A percentile compares a stretch with the other conserved stretches of the same genome.
Conservation (phyloP, 1,140 invertebrate genomes). For the Papilio dardanus region DNA sequence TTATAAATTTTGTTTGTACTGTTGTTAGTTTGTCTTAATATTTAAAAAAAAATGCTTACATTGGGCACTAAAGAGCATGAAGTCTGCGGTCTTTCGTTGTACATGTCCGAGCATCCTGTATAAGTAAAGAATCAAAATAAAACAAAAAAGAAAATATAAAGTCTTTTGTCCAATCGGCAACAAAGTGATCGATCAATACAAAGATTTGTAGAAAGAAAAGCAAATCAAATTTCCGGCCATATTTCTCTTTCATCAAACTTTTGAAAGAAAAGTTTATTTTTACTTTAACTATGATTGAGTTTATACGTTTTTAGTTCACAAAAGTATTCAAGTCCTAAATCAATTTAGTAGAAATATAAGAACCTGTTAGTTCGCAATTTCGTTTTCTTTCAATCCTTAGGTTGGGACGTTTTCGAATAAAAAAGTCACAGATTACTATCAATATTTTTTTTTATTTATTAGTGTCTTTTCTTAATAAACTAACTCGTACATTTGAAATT, state of each 20-base stretch:
- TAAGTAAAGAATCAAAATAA: neutral
- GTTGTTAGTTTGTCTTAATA: too few relatives aligned
- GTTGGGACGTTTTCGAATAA: too few relatives aligned
- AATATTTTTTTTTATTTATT: too few relatives aligned
- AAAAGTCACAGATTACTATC: too few relatives aligned
- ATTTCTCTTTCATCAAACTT: slow-evolving; percentile 21
- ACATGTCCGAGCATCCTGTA: neutral
- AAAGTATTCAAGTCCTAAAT: neutral
- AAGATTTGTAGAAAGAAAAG: neutral
- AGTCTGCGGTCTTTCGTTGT: neutral
- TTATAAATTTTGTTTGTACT: too few relatives aligned
- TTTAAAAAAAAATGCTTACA: too few relatives aligned
- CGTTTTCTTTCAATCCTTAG: too few relatives aligned
- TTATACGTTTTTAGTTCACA: slow-evolving; percentile 14
- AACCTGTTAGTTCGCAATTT: too few relatives aligned
- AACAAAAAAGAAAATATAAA: neutral
- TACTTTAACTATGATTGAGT: slow-evolving; percentile 4
- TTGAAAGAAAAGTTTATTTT: slow-evolving; percentile 10
- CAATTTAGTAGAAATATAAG: neutral
- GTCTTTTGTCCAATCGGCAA: neutral
- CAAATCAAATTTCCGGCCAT: neutral
- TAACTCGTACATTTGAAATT: too few relatives aligned
- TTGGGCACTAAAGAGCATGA: neutral
- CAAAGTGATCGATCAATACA: neutral
- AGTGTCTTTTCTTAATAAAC: too few relatives aligned